phyloP scores from a whole-genome alignment of 2,113 vertebrate genomes.

The Mus spicilegus region DNA sequence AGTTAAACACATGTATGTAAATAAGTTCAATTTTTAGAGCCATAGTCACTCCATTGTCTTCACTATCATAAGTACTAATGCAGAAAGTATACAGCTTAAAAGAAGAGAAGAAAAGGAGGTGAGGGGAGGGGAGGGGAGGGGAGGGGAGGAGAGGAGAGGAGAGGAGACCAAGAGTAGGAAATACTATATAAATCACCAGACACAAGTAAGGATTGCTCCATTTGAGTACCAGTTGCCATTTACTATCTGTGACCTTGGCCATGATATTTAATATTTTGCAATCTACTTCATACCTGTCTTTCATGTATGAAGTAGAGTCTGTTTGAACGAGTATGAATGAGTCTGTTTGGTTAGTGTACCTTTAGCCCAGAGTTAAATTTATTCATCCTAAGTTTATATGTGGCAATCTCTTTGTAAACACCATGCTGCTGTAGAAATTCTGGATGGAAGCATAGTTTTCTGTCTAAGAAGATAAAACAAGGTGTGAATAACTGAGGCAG shows the following conservation, averaged over 20 bases:
- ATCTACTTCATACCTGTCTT: not conserved
- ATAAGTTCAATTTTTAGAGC: not conserved
- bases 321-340: too few relatives aligned
- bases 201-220: not conserved
- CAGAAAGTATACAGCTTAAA: not conserved
- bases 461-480: not conserved
- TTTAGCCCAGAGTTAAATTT: not conserved
- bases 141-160: fast-evolving
- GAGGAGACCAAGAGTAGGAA: not conserved
- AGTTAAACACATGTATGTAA: not conserved
- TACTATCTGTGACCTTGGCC: not conserved
- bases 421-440: not conserved
- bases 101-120: too few relatives aligned
- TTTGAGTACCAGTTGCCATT: not conserved
- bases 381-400: not conserved
- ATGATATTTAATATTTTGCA: not conserved
- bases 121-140: too few relatives aligned
- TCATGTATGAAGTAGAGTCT: not conserved
- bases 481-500: not conserved
- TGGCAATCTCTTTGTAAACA: not conserved
- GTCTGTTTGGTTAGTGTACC: not conserved
- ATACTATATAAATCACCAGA: not conserved
- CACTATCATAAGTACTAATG: not conserved
- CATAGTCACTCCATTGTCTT: not conserved
- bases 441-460: not conserved